Evolutionary conservation across 2,113 vertebrate species (phyloP), one percentile per base, ranked within the genome.

Genomic region (Neopipo cinnamomea): DNA sequence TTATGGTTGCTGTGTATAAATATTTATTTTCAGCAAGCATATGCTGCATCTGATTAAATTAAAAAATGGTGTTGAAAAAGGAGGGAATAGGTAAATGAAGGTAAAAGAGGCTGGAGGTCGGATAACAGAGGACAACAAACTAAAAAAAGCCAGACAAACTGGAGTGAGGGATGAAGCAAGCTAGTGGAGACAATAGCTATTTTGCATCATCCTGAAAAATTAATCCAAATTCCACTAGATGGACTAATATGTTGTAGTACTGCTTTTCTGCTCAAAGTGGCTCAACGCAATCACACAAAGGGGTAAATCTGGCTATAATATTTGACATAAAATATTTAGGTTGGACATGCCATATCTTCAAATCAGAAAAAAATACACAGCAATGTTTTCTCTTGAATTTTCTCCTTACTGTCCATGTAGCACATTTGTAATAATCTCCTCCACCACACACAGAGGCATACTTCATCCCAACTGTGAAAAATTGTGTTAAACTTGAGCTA

Each of bases 351-450:
- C 20, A 4, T 66, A 25, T 76, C 53, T 91, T 93, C 58, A 93
- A 93, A 95, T 91, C 59, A 95, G 83, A 97, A 95, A 95, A 95
- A 95, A 93, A 97, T 53, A 73, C 28, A 42, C 28, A 72, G 23
- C 33, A 70, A 33, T 39, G 13, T 78, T 94, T 94, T 94, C 70
- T 79, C 58, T 73, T 73, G 62, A 85, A 53, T 92, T 95, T 93
- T 91, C 46, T 89, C 33, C 52, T 68, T 82, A 85, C 35, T 73
- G 70, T 87, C 67, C 77, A 50, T 67, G 61, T 87, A 89, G 42
- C 63, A 88, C 79, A 92, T 93, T 83, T 84, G 44, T 92, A 97
- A 73, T 68, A 88, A 85, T 83, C 76, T 93, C 67, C 22, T 79
- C 14, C 30, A 53, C 71, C 68, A 85, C 37, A 58, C 58, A 85